phyloP scores from a whole-genome alignment of 2,888 invertebrate genomes.

The Agrochola circellaris region DNA sequence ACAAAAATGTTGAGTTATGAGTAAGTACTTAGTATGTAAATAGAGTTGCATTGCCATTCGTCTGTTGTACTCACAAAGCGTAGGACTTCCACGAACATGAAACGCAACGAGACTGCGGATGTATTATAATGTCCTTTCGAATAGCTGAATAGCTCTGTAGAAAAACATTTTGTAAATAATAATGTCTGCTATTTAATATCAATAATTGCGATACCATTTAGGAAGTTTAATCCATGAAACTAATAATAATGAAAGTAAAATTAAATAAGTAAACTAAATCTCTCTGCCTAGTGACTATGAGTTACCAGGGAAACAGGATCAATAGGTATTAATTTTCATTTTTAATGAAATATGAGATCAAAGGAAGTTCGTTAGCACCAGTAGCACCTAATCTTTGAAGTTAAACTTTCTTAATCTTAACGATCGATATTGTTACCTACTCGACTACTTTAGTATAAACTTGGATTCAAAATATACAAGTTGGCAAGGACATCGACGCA shows the following conservation, averaged over 20 bases:
- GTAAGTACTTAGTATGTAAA: conserved; percentile 46
- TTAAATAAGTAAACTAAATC: conserved; percentile 12
- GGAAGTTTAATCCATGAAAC: neutral
- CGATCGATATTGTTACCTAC: conserved; percentile 22
- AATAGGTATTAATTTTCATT: conserved; percentile 18
- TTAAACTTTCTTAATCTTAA: conserved; percentile 18
- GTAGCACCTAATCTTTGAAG: conserved; percentile 19
- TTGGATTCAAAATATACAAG: no score
- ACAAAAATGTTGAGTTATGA: conserved; percentile 43
- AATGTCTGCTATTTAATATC: no score
- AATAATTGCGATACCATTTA: neutral
- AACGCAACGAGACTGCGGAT: conserved; percentile 25
- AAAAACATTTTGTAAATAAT: no score
- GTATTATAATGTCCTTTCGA: conserved; percentile 22
- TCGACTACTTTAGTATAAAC: neutral
- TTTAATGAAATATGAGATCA: conserved; percentile 31
- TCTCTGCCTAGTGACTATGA: neutral
- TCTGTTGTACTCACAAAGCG: conserved; percentile 28
- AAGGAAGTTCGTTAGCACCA: conserved; percentile 28
- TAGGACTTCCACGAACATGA: conserved; percentile 44
- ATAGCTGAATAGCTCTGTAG: neutral
- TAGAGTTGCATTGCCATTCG: conserved; percentile 30
- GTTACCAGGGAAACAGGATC: conserved; percentile 27
- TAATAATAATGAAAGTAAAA: neutral
- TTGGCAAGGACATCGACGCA: no score